phyloP scores from a whole-genome alignment of 2,888 invertebrate genomes.

The Lasioglossum marginatum region DNA sequence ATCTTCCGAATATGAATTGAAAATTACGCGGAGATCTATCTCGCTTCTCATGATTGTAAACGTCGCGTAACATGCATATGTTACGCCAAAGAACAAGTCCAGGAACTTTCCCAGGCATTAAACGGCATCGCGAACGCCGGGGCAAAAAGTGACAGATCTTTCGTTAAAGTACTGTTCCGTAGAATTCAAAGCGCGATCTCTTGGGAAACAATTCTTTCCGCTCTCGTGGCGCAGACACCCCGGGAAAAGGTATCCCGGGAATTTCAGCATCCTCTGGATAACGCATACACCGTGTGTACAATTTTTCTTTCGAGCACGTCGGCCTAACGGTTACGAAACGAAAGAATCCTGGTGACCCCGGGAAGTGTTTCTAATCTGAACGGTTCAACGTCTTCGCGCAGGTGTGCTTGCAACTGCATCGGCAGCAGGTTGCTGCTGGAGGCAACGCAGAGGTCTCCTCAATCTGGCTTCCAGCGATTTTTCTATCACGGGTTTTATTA shows the following conservation, averaged over 20 bases:
- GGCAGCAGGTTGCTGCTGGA: neutral
- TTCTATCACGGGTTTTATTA: neutral
- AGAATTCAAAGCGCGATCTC: conserved; percentile 46
- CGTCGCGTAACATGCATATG: conserved; percentile 33
- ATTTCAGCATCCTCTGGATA: conserved; percentile 42
- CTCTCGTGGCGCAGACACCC: neutral
- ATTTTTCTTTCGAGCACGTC: conserved; percentile 19
- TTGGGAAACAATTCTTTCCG: conserved; percentile 43
- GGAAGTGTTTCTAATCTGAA: conserved; percentile 5
- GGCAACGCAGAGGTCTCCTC: neutral
- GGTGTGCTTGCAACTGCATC: neutral
- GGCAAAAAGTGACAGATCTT: conserved; percentile 57
- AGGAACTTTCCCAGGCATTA: conserved; percentile 62
- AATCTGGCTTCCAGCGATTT: neutral
- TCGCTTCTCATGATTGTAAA: conserved; percentile 57
- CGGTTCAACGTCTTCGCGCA: conserved; percentile 12
- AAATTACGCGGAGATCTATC: conserved; percentile 36
- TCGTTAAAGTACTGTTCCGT: conserved; percentile 21
- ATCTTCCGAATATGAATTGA: conserved; percentile 13
- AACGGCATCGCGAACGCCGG: conserved; percentile 34
- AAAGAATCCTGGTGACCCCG: neutral
- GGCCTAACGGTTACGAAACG: conserved; percentile 35
- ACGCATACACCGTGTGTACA: neutral
- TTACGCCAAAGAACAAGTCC: conserved; percentile 29
- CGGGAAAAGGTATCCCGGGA: conserved; percentile 27